Percentiles rank a stretch among this genome's conserved stretches.
Evolutionary conservation across 2,888 invertebrate genomes (phyloP).

Genomic region (Hirtodrosophila duncani): DNA sequence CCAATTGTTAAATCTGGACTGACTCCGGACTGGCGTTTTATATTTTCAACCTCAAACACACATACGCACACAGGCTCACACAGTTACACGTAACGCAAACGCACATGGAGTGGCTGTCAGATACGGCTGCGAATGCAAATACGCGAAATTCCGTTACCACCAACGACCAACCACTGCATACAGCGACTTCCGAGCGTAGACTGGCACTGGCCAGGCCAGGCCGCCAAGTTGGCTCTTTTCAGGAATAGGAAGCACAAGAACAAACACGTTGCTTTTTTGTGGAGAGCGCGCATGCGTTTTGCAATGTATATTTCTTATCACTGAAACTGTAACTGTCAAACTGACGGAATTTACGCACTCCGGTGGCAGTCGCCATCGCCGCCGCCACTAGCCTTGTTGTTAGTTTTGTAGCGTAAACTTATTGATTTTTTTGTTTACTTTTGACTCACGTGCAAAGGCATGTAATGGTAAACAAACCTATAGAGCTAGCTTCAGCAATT

Average conservation of each 20-base stretch:
- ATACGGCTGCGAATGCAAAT: too few species aligned
- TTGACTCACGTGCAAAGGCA: too few species aligned
- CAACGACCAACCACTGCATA: slow-evolving; percentile 48
- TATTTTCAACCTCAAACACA: slow-evolving; percentile 21
- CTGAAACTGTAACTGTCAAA: slow-evolving; percentile 49
- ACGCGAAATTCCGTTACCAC: slow-evolving; percentile 42
- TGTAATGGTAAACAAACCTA: too few species aligned
- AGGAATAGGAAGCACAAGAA: not conserved
- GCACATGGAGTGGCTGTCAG: slow-evolving; percentile 59
- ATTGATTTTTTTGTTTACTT: slow-evolving; percentile 52
- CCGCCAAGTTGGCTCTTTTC: not conserved
- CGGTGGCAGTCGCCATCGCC: not conserved
- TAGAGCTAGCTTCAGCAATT: too few species aligned
- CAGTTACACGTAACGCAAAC: slow-evolving; percentile 23
- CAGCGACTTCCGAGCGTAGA: slow-evolving; percentile 65
- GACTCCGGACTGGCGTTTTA: slow-evolving; percentile 40
- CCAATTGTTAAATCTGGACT: slow-evolving; percentile 45
- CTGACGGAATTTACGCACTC: slow-evolving; percentile 70
- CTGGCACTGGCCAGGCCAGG: slow-evolving; percentile 29
- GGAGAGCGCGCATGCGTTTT: slow-evolving; percentile 49
- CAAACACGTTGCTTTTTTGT: too few species aligned
- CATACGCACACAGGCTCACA: slow-evolving; percentile 32
- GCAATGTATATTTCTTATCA: slow-evolving; percentile 50
- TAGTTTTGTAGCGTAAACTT: too few species aligned
- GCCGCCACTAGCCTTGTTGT: slow-evolving; percentile 26